phyloP scores from a whole-genome alignment of 2,113 vertebrate genomes.

The Phrynosoma platyrhinos region DNA sequence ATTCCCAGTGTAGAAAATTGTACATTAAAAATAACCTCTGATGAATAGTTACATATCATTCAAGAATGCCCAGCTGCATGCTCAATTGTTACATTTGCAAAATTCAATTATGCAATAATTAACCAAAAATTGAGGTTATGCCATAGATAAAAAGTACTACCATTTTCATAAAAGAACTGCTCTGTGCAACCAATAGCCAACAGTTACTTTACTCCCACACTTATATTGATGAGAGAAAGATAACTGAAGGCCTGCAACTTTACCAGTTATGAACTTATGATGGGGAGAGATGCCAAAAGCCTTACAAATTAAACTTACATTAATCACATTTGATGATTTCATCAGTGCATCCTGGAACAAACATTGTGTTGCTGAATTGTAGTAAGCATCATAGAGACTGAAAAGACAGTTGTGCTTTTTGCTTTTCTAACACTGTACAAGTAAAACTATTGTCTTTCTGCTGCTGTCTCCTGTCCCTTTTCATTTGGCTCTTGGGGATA shows the following conservation, averaged over 20 bases:
- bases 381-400: constrained; percentile 21
- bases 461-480: constrained; percentile 28
- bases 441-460: constrained; percentile 45
- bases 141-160: too few species aligned
- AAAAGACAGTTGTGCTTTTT: constrained; percentile 24
- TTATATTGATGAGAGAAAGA: neutral
- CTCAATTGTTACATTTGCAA: too few species aligned
- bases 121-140: too few species aligned
- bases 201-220: too few species aligned
- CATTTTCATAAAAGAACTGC: too few species aligned
- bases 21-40: too few species aligned
- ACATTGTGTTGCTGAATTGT: neutral
- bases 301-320: constrained; percentile 8
- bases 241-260: neutral
- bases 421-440: constrained; percentile 22
- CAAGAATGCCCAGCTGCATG: too few species aligned
- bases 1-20: too few species aligned
- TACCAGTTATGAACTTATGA: neutral
- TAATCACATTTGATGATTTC: neutral
- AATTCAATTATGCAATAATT: too few species aligned
- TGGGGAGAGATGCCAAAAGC: neutral
- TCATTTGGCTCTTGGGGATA: constrained; percentile 23
- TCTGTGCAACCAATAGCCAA: too few species aligned
- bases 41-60: too few species aligned
- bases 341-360: neutral